Evolutionary conservation across 2,888 invertebrate species (phyloP).

Genomic region (Drosophila quinaria): DNA sequence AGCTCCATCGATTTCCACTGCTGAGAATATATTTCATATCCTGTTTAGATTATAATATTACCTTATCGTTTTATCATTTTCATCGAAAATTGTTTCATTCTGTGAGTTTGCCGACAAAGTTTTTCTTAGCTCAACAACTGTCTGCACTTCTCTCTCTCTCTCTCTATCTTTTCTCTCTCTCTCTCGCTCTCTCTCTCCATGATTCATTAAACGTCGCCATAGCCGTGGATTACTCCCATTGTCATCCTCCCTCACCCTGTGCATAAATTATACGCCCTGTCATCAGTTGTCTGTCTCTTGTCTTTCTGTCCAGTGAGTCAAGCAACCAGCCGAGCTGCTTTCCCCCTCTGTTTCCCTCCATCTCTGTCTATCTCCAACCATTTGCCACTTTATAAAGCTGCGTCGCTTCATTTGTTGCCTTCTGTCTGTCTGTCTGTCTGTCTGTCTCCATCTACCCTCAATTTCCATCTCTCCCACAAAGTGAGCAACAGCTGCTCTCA

Average conservation of each 20-base stretch:
- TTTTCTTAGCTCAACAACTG: conserved; percentile 1
- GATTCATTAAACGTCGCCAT: conserved; percentile 41
- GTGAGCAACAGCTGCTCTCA: conserved; percentile 54
- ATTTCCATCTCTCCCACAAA: conserved; percentile 16
- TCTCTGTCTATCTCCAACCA: conserved; percentile 2
- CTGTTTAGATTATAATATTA: neutral
- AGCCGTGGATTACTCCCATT: neutral
- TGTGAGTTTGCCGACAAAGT: conserved; percentile 1
- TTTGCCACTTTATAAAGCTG: conserved; percentile 68
- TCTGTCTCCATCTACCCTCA: conserved; percentile 1
- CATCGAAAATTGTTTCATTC: neutral
- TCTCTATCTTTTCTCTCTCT: neutral
- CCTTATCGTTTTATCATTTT: neutral
- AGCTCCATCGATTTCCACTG: neutral
- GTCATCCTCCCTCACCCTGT: conserved; percentile 9
- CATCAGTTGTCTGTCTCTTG: conserved; percentile 57
- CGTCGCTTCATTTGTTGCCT: conserved; percentile 66
- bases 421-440: conserved; percentile 20
- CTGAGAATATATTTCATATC: neutral
- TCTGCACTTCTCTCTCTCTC: conserved; percentile 15
- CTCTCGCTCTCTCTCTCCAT: neutral
- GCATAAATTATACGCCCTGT: conserved; percentile 70
- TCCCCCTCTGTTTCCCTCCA: neutral
- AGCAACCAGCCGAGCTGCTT: conserved; percentile 12
- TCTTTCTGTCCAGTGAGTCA: conserved; percentile 28